Evolutionary conservation across 2,888 invertebrate genomes (phyloP), one percentile per base, ranked within the genome.

Genomic region (Agriopis leucophaearia): DNA sequence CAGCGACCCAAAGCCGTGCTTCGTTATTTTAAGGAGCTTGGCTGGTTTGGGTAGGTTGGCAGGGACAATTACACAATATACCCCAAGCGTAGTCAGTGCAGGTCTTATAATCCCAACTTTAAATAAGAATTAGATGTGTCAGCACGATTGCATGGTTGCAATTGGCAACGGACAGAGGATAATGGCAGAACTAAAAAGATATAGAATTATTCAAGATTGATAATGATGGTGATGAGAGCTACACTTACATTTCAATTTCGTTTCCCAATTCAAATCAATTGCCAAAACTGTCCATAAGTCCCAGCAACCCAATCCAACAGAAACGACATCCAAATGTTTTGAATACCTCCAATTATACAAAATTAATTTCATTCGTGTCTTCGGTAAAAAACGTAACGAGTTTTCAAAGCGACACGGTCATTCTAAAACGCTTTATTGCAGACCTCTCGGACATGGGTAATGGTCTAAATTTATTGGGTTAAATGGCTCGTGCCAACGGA

Each of bases 401-500:
- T 87, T 88, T 88, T 80, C 82, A 85, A 89, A 90, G 83, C 86
- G 88, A 84, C 86, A 85, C 83, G 80, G 83, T 76, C 83, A 83
- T 80, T 84, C 84, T 83, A 85, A 88, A 89, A 82, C 86, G 87
- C 80, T 90, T 89, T 90, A 90, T 88, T 85, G 87, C 85, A 74
- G 84, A 75, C 73, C 85, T 84, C 82, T 88, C 84, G 90, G 88
- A 90, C 90, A 90, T 82, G 89, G 88, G 87, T 91, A 92, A 92
- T 90, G 88, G 89, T 88, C 86, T 84, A 89, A 92, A 92, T 92
- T 92, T 92, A 92, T 92, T 91, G 90, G 87, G 88, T 88, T 90
- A 86, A 92, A 92, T 91, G 90, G 86, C 71, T 84, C 87, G 87
- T 86, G 79, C 85, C 76, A 87, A 85, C 86, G 86, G 88, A 86